These are phyloP conservation scores for Arnoldichthys spilopterus DNA, from an alignment of 2,797 vertebrate species.

Conservation along the genomic window DNA sequence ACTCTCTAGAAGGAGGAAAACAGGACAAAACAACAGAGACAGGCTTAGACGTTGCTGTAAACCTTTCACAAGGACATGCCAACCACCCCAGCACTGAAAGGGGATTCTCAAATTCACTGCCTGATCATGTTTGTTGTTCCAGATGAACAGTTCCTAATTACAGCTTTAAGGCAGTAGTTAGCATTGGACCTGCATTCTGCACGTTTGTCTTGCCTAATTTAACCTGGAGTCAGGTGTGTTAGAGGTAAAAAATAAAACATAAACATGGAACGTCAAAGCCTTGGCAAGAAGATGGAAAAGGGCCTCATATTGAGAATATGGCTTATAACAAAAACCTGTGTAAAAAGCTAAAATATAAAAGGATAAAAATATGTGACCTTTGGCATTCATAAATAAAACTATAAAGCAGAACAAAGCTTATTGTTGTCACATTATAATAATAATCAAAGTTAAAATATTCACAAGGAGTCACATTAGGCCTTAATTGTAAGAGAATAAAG, in stretches of 20 bases:
- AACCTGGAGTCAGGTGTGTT: neutral
- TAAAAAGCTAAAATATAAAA: too few relatives aligned
- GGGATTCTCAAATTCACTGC: neutral
- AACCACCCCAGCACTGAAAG: constrained; percentile 9
- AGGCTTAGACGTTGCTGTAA: constrained; percentile 74
- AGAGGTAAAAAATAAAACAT: neutral
- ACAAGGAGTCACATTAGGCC: neutral
- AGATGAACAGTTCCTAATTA: neutral
- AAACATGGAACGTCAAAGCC: neutral
- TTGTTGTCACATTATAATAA: neutral
- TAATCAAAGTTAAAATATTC: neutral
- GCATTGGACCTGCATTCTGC: neutral
- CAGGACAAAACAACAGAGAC: constrained; percentile 84
- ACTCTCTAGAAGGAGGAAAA: constrained; percentile 91
- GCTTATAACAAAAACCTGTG: too few relatives aligned
- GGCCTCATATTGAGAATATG: neutral
- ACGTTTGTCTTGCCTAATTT: neutral
- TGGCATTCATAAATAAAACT: too few relatives aligned
- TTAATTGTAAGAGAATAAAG: neutral
- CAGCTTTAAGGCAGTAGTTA: neutral
- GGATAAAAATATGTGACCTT: too few relatives aligned
- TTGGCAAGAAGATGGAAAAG: neutral
- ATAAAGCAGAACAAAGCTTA: neutral
- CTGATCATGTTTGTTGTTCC: neutral
- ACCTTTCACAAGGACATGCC: constrained; percentile 32